A percentile compares a stretch with the other conserved stretches of the same genome.
Evolutionary conservation across 2,113 vertebrate genomes (phyloP).

Genomic region (Elaphurus davidianus): DNA sequence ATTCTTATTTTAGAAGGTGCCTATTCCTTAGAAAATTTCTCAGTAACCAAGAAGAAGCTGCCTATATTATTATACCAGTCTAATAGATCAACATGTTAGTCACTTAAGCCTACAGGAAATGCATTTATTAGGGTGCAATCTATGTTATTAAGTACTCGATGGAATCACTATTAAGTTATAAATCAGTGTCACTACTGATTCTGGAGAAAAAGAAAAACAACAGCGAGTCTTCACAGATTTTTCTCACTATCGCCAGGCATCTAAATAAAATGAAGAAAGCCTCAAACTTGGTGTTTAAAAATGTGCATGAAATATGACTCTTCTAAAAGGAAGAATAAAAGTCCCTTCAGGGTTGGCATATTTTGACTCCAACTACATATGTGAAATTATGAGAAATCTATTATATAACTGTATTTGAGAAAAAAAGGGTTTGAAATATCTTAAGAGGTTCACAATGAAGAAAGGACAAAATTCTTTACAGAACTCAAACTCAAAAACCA

Average conservation of each 20-base stretch:
- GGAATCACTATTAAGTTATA: constrained; percentile 73
- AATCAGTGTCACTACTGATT: constrained; percentile 69
- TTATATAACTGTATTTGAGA: background rate
- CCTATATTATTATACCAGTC: constrained; percentile 69
- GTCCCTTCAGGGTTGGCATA: background rate
- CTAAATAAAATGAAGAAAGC: constrained; percentile 37
- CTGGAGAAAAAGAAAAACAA: constrained; percentile 8
- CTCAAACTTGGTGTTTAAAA: background rate
- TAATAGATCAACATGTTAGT: constrained; percentile 72
- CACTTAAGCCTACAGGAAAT: constrained; percentile 73
- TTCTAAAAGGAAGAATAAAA: constrained; percentile 39
- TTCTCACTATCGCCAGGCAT: constrained; percentile 28
- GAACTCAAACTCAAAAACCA: constrained; percentile 10
- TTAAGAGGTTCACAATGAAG: constrained; percentile 25
- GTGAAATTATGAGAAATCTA: constrained; percentile 1
- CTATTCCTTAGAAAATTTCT: constrained; percentile 74
- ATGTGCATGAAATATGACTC: background rate
- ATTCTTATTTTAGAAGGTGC: constrained; percentile 54
- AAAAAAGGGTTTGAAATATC: constrained; percentile 15
- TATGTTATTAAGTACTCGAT: constrained; percentile 71
- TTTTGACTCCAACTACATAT: constrained; percentile 6
- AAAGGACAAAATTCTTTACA: constrained; percentile 19
- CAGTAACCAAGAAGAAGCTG: constrained; percentile 58
- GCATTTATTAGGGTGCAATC: constrained; percentile 75
- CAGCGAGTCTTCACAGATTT: background rate